Base-by-base conservation (phyloP, 2,888 invertebrate species). In the Yponomeuta plumbellus region DNA sequence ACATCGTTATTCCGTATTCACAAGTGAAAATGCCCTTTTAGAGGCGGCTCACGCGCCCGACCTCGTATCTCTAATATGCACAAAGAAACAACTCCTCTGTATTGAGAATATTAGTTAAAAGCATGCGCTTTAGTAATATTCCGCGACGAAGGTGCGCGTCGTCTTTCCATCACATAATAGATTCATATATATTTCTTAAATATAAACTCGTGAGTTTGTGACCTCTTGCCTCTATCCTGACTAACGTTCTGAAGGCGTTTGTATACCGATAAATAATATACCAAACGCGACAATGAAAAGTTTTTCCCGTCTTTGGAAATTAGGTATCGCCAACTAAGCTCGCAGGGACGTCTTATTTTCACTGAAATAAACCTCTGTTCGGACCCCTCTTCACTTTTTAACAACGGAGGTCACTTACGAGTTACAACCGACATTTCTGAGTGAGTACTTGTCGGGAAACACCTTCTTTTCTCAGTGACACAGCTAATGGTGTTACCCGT, bases 221-320 rank as follows among this genome's bases (percentile, higher is more conserved):
- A 34, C 34, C 34, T 8, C 34, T 34, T 34, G 5, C 34, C 34
- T 8, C 34, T 34, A 8, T 34, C 34, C 8, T 34, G 6, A 34
- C 34, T 8, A 34, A 34, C 34, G 8, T 34, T 34, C 34, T 34
- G 8, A 75, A 76, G 72, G 75, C 76, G 80, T 75, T 80, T 78
- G 80, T 83, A n/a, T n/a, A n/a, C n/a, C 83, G 78, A 84, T 86
- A 86, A 85, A 88, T 88, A 85, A 87, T 85, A 84, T 84, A 85
- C 81, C 77, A 80, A 81, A 81, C 76, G 79, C 72, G 73, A 73
- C 75, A 76, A 75, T 76, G 72, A 76, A 75, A 75, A 78, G 78
- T 80, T 81, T 82, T 81, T 76, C 75, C 76, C 79, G 80, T 75
- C 74, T 76, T 77, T 75, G 74, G 75, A 79, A 81, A 83, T 80